Evolutionary conservation across 2,888 invertebrate species (phyloP), one percentile per base, ranked within the genome.

Genomic region (Trisateles emortualis): DNA sequence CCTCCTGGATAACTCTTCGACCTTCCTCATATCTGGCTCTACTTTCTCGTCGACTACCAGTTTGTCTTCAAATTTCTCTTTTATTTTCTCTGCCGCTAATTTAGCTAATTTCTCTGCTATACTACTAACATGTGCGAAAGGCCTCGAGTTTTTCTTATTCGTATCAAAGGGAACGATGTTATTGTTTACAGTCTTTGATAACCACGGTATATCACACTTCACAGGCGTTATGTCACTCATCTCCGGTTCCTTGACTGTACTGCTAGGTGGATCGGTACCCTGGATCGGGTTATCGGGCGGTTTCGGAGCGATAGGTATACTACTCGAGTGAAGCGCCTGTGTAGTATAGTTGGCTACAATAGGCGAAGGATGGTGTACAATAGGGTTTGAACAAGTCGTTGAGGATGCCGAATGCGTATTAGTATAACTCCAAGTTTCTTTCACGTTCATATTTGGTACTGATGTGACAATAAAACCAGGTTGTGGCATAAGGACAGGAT

Each of bases 391-490:
- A 71, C 85, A 90, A 17, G 84, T 74, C 11, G 82, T 81, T 19
- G 87, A 78, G 3, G 88, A 74, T 33, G 78, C 82, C 24, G 81
- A 77, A 42, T 82, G 79, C 1, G 87, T 86, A 69, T 79, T 83
- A 10, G 86, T 78, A 56, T 84, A 87, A 70, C 90, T 88, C 90
- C 91, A 92, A 41, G 92, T 92, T 72, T 92, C 92, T 59, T 92
- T 92, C 24, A 90, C 90, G 59, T 88, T 91, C 44, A 91, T 86
- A 85, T 90, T 93, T 81, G 94, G 93, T 86, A 94, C 87, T 55
- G 94, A 92, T 56, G 94, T 94, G 47, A 93, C 90, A 56, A 93
- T 90, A 71, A 83, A 93, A 44, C 93, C 93, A 16, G 93, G 87
- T 63, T 92, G 93, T 8, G 92, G 92, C 71, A 93, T 81, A 30